Conservation (phyloP, 2,888 invertebrate species). For the Lycaena phlaeas region DNA sequence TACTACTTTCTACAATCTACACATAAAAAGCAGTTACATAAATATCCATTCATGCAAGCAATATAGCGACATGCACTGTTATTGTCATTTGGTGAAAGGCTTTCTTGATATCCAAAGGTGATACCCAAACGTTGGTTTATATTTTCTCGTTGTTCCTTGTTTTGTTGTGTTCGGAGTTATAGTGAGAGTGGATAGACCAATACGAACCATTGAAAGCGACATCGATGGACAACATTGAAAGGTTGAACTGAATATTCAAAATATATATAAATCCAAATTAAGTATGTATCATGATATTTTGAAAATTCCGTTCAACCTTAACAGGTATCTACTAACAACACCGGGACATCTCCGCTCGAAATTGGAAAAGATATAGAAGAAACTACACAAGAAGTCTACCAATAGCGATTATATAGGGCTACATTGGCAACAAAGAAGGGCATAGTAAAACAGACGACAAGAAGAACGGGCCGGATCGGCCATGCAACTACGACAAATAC, state of each 20-base stretch:
- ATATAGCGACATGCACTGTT: constrained; percentile 61
- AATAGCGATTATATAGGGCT: constrained; percentile 55
- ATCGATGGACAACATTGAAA: constrained; percentile 68
- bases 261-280: constrained; percentile 9
- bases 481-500: constrained; percentile 70
- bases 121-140: constrained; percentile 21
- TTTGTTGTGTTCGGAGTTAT: constrained; percentile 42
- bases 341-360: constrained; percentile 57
- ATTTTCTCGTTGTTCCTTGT: constrained; percentile 27
- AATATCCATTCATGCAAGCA: constrained; percentile 59
- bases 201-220: constrained; percentile 70
- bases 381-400: constrained; percentile 68
- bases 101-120: constrained; percentile 15
- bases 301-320: constrained; percentile 38
- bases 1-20: constrained; percentile 34
- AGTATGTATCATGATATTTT: no score
- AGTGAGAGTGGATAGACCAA: constrained; percentile 60
- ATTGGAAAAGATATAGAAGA: constrained; percentile 60
- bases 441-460: constrained; percentile 58
- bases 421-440: constrained; percentile 61
- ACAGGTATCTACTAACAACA: constrained; percentile 57
- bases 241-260: constrained; percentile 41
- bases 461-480: constrained; percentile 55
- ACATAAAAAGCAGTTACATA: constrained; percentile 66
- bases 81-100: constrained; percentile 15